Conservation (phyloP, 2,888 invertebrate genomes). For the Troilus luridus region DNA sequence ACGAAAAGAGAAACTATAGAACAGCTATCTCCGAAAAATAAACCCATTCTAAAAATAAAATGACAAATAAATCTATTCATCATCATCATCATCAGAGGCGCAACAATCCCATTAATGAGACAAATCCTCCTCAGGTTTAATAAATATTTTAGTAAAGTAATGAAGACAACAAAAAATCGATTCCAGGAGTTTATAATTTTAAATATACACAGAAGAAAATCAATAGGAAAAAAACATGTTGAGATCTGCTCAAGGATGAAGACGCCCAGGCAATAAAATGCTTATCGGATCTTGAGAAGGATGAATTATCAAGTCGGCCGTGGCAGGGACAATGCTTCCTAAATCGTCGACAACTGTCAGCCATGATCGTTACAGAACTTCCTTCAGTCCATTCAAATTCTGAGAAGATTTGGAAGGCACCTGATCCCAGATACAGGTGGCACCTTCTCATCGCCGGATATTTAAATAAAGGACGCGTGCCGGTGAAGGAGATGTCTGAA, state of each 20-base stretch:
- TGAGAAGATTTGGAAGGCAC: neutral
- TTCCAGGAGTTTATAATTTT: neutral
- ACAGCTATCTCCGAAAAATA: no score
- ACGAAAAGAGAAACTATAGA: no score
- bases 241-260: neutral
- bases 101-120: no score
- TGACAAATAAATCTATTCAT: no score
- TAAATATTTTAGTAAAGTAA: no score
- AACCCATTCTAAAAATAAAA: no score
- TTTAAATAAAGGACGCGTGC: slow-evolving; percentile 12
- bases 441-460: neutral
- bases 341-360: neutral
- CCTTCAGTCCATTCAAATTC: neutral
- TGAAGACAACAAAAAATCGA: neutral
- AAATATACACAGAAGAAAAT: neutral
- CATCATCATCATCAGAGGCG: no score
- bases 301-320: neutral
- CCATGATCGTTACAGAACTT: neutral
- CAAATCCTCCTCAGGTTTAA: no score
- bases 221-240: neutral
- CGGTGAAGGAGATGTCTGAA: neutral
- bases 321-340: slow-evolving; percentile 7
- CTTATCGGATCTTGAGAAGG: neutral
- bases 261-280: neutral
- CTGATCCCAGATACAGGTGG: slow-evolving; percentile 1